These are phyloP conservation scores for Ametastegia equiseti DNA, from an alignment of 2,888 invertebrate genomes.

Conservation along the genomic window DNA sequence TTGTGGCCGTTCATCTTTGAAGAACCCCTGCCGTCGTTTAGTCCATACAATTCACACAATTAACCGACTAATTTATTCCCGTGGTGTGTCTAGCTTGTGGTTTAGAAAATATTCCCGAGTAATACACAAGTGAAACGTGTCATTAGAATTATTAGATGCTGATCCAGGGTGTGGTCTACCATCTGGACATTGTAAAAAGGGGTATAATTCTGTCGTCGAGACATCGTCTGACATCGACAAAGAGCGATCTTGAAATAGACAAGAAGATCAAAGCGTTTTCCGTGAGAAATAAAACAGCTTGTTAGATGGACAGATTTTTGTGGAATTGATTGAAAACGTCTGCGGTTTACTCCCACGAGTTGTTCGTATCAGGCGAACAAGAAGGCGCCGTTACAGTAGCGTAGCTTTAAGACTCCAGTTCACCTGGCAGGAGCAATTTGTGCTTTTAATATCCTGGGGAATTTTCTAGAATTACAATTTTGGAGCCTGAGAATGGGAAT, in stretches of 20 bases:
- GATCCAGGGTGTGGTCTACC: too few relatives aligned
- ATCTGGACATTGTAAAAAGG: too few relatives aligned
- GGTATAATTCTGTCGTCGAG: too few relatives aligned
- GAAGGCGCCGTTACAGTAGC: background rate
- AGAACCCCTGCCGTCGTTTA: conserved; percentile 6
- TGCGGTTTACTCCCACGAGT: background rate
- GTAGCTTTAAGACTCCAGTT: background rate
- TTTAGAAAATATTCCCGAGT: background rate
- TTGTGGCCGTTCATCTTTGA: background rate
- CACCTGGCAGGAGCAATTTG: background rate
- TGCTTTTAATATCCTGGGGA: background rate
- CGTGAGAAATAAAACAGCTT: too few relatives aligned
- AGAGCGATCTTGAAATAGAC: too few relatives aligned
- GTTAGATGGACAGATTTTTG: too few relatives aligned
- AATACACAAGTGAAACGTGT: too few relatives aligned
- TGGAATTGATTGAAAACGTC: background rate
- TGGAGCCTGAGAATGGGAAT: too few relatives aligned
- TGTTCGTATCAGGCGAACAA: background rate
- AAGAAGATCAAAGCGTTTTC: too few relatives aligned
- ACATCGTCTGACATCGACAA: too few relatives aligned
- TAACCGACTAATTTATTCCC: background rate
- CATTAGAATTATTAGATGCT: background rate
- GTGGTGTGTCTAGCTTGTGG: background rate
- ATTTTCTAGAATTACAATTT: too few relatives aligned
- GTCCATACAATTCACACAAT: conserved; percentile 23